Conservation (phyloP, 2,113 vertebrate species). For the Myocastor coypus region DNA sequence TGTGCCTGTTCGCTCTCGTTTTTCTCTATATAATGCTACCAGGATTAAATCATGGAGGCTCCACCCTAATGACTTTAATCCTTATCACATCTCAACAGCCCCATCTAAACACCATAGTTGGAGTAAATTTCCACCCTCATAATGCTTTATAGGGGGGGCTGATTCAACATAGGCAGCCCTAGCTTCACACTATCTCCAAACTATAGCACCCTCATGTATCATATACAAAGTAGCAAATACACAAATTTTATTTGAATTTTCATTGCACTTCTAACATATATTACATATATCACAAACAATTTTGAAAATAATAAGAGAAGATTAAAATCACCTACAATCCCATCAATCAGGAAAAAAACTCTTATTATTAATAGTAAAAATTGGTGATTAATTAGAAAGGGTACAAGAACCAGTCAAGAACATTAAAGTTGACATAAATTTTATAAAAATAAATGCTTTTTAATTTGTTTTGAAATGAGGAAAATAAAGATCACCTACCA, state of each 20-base stretch:
- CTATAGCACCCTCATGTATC: not conserved
- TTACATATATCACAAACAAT: not conserved
- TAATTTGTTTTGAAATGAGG: not conserved
- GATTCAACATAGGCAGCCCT: not conserved
- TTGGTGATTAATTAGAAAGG: not conserved
- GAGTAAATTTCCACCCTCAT: not conserved
- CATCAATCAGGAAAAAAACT: not conserved
- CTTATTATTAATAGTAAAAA: slow-evolving; percentile 9
- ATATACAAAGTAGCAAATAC: not conserved
- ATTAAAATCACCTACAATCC: slow-evolving; percentile 27
- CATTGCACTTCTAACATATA: slow-evolving; percentile 40
- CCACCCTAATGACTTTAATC: not conserved
- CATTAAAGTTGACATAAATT: not conserved
- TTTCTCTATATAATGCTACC: not conserved
- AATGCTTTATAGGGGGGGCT: not conserved
- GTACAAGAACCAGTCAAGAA: not conserved
- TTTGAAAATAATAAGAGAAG: slow-evolving; percentile 24
- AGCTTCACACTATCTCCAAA: not conserved
- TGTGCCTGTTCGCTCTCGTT: not conserved
- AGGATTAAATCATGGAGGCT: not conserved
- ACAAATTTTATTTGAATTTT: slow-evolving; percentile 7
- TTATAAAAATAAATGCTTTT: slow-evolving; percentile 21
- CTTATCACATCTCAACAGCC: not conserved
- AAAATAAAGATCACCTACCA: not conserved
- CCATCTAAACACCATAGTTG: not conserved